Base-by-base conservation (phyloP, 2,113 vertebrate species). In the Amphiprion ocellaris region DNA sequence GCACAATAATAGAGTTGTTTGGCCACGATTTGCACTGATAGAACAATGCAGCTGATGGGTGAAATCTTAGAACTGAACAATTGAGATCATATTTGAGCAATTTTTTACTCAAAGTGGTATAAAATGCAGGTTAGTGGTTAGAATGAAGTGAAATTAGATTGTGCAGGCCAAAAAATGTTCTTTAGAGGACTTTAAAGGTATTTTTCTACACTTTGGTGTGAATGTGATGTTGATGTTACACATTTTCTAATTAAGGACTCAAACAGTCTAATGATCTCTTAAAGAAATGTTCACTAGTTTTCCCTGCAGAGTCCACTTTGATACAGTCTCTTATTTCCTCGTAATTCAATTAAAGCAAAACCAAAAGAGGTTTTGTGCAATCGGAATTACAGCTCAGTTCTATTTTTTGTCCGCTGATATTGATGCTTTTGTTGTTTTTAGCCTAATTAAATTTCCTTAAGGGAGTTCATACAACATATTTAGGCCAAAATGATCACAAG, bases 181-280 rank as follows among this genome's bases (percentile, higher is more conserved):
- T 56, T 60, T 6, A 53, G 53, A 30, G n/a, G 23, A 19, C 17
- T 78, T 44, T 70, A 30, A 10, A 56, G n/a, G 19, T 6, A n/a
- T 17, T 6, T 56, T 21, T 52, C 33, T 30, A 72, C 4, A 23
- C 21, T 58, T 46, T 54, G 24, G 30, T 70, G 4, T 44, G 44
- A 66, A 30, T 33, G 28, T 52, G 65, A 60, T 75, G 67, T 79
- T 67, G 60, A 78, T 59, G 21, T 81, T 56, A 19, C 41, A 47
- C 64, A 61, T 81, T 61, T 14, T 79, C 62, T 80, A 74, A 78
- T 84, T 80, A 84, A 33, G 79, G 8, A 81, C 68, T 67, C 26
- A 66, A 75, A 80, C 21, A 46, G 81, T 68, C 50, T 30, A 75
- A 79, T 73, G 28, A 63, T 30, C 61, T 86, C 59, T 78, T 60